Conservation (phyloP, 2,113 vertebrate genomes). For the Grammomys surdaster region DNA sequence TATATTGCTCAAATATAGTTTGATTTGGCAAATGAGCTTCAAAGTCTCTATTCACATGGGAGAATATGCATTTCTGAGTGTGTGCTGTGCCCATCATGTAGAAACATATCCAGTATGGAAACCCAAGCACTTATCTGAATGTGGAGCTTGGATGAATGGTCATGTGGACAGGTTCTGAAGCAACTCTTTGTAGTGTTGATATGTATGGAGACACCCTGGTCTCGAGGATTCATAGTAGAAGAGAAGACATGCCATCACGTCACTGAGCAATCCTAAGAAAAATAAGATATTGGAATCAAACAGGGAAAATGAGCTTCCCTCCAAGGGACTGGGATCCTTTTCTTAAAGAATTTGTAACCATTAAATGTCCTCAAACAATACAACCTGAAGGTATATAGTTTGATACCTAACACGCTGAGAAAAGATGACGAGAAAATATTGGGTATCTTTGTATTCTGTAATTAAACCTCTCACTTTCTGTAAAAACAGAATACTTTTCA, state of each 20-base stretch:
- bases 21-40: conserved; percentile 25
- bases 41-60: background rate
- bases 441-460: background rate
- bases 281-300: background rate
- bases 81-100: background rate
- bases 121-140: background rate
- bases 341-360: background rate
- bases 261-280: background rate
- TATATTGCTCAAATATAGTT: background rate
- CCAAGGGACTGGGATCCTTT: background rate
- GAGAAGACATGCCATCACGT: background rate
- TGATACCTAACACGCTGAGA: background rate
- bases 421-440: background rate
- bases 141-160: background rate
- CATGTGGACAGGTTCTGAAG: background rate
- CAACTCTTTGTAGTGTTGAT: background rate
- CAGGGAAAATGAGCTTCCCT: background rate
- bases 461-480: background rate
- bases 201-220: background rate
- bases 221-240: background rate
- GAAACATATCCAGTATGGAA: background rate
- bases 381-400: background rate
- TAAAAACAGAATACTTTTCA: background rate
- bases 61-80: background rate
- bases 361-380: background rate